A percentile compares a stretch with the other conserved stretches of the same genome.
phyloP scores from a whole-genome alignment of 2,113 vertebrate species.

The Phylloscopus whistleri region DNA sequence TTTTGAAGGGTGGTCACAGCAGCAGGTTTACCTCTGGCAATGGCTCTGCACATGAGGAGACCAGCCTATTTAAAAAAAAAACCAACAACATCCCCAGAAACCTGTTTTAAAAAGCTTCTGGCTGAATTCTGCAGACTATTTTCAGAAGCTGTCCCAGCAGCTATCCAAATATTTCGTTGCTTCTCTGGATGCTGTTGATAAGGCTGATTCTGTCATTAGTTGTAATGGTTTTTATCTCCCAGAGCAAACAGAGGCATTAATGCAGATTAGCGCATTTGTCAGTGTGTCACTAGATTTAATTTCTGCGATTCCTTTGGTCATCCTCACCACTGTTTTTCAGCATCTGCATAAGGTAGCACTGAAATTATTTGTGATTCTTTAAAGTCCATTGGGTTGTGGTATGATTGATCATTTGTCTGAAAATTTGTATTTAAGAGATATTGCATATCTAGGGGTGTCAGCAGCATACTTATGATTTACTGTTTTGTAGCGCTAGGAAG shows the following conservation, averaged over 20 bases:
- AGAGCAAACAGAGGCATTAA: constrained; percentile 20
- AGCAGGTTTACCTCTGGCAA: neutral
- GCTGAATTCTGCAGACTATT: neutral
- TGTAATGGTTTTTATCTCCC: constrained; percentile 29
- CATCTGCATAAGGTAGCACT: neutral
- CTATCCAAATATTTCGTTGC: neutral
- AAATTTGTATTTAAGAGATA: neutral
- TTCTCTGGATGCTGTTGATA: constrained; percentile 12
- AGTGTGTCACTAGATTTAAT: neutral
- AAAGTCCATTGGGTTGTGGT: neutral
- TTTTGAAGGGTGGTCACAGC: neutral
- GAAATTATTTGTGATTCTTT: neutral
- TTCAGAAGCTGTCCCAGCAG: neutral
- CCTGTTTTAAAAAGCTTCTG: neutral
- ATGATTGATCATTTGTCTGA: constrained; percentile 22
- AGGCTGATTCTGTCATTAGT: constrained; percentile 14
- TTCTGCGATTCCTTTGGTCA: neutral
- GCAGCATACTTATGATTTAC: constrained; percentile 7
- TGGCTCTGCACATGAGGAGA: neutral
- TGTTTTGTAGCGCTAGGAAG: neutral
- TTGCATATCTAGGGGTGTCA: neutral
- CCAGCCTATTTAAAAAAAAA: neutral
- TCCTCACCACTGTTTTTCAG: neutral
- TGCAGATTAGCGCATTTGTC: neutral
- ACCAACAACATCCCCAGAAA: neutral